Conservation (phyloP, 2,113 vertebrate species). For the Anolis carolinensis region DNA sequence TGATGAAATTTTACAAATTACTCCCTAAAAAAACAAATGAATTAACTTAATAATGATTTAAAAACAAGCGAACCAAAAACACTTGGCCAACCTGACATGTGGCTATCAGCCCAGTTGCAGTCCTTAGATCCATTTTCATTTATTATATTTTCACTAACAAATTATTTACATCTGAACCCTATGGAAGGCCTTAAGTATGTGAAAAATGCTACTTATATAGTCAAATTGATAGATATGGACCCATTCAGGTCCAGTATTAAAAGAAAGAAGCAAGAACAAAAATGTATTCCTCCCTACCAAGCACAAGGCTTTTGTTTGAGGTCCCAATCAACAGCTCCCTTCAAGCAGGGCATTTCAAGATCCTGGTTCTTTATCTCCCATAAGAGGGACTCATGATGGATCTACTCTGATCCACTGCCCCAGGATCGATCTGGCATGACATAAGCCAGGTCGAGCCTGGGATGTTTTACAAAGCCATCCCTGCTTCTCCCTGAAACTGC, state of each 20-base stretch:
- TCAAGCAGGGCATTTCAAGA: neutral
- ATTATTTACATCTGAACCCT: neutral
- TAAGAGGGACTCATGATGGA: neutral
- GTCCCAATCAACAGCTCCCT: neutral
- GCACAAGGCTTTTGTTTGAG: neutral
- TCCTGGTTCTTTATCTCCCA: neutral
- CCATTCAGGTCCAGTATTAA: neutral
- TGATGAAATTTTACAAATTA: no score
- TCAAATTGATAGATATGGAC: neutral
- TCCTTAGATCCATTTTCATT: neutral
- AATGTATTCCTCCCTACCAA: neutral
- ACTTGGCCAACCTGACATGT: no score
- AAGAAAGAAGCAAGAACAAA: neutral
- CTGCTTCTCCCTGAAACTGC: no score
- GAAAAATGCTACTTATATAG: neutral
- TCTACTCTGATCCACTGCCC: no score
- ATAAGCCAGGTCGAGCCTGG: no score
- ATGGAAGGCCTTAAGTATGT: neutral
- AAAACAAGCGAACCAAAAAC: no score
- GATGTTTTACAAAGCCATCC: no score
- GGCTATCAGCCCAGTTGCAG: no score
- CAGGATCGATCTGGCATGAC: no score
- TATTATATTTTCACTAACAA: neutral
- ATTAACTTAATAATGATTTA: no score
- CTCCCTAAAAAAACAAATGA: no score